Evolutionary conservation across 35 echinoderm and acorn worm genomes (phyloP).

Genomic region (Chiridota heheva): DNA sequence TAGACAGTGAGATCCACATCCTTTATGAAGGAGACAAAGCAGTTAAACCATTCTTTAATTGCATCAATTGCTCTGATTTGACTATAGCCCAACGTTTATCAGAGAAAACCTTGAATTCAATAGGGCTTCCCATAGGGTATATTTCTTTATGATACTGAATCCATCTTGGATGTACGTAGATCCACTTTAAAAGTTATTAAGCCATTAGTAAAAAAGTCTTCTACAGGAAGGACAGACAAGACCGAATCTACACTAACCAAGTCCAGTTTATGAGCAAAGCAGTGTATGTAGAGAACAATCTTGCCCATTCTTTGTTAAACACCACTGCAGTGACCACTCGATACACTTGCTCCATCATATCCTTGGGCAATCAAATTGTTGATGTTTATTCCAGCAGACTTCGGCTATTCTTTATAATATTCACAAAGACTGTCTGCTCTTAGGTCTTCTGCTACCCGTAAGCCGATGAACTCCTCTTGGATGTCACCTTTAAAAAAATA

Average conservation of each 20-base stretch:
- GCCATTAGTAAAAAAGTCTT: constrained; percentile 39
- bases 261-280: constrained; percentile 55
- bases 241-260: constrained; percentile 38
- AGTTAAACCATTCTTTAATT: constrained; percentile 46
- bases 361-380: constrained; percentile 46
- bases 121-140: constrained; percentile 14
- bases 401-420: constrained; percentile 15
- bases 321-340: constrained; percentile 43
- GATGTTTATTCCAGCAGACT: constrained; percentile 4
- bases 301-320: constrained; percentile 40
- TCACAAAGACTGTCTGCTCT: not conserved
- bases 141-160: constrained; percentile 18
- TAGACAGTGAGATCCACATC: too few relatives aligned
- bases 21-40: constrained; percentile 48
- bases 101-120: constrained; percentile 54
- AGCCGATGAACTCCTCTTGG: constrained; percentile 43
- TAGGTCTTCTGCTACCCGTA: constrained; percentile 17
- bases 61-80: constrained; percentile 49
- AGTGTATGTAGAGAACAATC: constrained; percentile 52
- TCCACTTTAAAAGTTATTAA: constrained; percentile 37
- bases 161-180: constrained; percentile 30
- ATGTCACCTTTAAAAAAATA: constrained; percentile 52
- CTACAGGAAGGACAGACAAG: constrained; percentile 26
- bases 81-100: constrained; percentile 56
- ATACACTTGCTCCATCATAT: constrained; percentile 62